Base-by-base conservation (phyloP, 2,888 invertebrate species). In the Terebella lapidaria region DNA sequence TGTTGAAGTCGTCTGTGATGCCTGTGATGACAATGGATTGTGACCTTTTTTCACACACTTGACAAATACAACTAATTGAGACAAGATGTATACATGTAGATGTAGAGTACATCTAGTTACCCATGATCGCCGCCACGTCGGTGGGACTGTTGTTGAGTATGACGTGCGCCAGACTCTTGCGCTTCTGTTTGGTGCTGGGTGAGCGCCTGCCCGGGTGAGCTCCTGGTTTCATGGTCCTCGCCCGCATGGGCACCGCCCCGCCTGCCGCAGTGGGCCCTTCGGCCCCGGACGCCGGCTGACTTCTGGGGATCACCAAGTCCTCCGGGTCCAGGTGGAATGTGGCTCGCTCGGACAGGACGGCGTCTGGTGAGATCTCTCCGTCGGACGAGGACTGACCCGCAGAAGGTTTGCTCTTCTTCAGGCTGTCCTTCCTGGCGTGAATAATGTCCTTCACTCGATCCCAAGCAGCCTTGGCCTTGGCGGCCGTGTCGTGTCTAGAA, bases 361-460 rank as follows among this genome's bases (percentile, higher is more conserved):
- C 49, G 24, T 49, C 49, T 24, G 49, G 49, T 10, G 49, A 49
- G 22, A 49, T 49, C 49, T 49, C 49, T 5, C 22, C 49, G 49
- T 49, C 49, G 18, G 49, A 49, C 49, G 5, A 5, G 24, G 22
- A 5, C 18, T n/a, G 10, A 15, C 10, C 10, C 5, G 5, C 24
- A 24, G 5, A 5, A 5, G 15, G 27, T 10, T 25, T 27, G 15
- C 63, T 75, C 70, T 22, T 67, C 65, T 64, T 78, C 73, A 49
- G 71, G 70, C 52, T 72, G 63, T 64, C 74, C 59, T 70, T 70
- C 57, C 87, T 84, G 0, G 88, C 87, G 73, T 88, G 87, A 64
- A 89, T 88, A 60, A 89, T 89, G 71, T 88, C 88, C 65, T 88
- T 87, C 83, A 90, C 88, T 79, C 88, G 88, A 0, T 87, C 87